Base-by-base conservation (phyloP, 2,113 vertebrate species). In the Empidonax alnorum region DNA sequence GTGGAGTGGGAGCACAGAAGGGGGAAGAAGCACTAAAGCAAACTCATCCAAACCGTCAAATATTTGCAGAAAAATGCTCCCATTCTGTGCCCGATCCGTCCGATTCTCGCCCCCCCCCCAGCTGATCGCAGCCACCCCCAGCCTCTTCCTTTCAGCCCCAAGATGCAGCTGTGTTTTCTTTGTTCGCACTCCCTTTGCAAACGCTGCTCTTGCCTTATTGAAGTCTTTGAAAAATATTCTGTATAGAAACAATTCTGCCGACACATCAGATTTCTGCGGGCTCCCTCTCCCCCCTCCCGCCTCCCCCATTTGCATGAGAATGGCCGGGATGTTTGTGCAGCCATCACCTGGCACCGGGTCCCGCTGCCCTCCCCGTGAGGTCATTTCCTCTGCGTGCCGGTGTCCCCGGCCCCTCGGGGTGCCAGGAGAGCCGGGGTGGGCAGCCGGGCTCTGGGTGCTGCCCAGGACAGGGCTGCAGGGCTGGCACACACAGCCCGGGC, bases 91-190 rank as follows among this genome's bases (percentile, higher is more conserved):
- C 94, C 61, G 39, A 63, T 42, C 27, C 27, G 61, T 21, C 77
- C 92, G 82, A n/a, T 79, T 25, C 50, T 80, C 92, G 55, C 90
- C 92, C 88, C 67, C 88, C 88, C 88, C 88, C 81, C 90, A 84
- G 96, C 75, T 35, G 55, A 83, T 83, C 41, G 65, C 79, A 90
- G 87, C 87, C 79, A 65, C 79, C 79, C 87, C 88, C 94, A 85
- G 47, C 95, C 95, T 95, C 95, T 76, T 65, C 90, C 95, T 95
- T 95, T 95, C 91, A 87, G 62, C 79, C 79, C 87, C 87, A 91
- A 96, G 94, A 95, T 65, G 96, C 96, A 97, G 97, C 97, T 97
- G 95, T 84, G 88, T 76, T 94, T 75, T 78, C 93, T 96, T 96
- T 97, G 97, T 96, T 94, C 87, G 7, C 68, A 18, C 75, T 88